Base-by-base conservation (phyloP, 2,888 invertebrate species). In the Dioctria linearis region DNA sequence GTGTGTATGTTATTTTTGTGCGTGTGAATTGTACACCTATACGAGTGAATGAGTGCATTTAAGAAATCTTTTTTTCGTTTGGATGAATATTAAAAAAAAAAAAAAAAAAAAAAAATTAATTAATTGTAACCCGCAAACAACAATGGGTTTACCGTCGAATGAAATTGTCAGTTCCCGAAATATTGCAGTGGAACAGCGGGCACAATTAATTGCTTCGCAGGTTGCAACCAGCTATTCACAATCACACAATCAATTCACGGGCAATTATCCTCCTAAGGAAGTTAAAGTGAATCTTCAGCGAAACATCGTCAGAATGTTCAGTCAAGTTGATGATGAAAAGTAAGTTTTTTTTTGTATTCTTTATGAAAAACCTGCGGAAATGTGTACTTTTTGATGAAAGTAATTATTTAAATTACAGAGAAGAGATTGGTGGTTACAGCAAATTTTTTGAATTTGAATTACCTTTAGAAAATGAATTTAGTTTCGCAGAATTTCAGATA, bases 251-350 rank as follows among this genome's bases (percentile, higher is more conserved):
- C 63, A 84, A 81, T 67, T 85, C 86, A 81, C 86, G 86, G 25
- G 59, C 4, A 79, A 51, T 63, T 73, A 65, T 43, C 65, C 80
- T 2, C 49, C 49, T 40, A 37, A 13, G 13, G 80, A 80, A 57
- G 40, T 65, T 3, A 71, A 73, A 40, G 85, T 85, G 43, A 85
- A 85, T 82, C 84, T 88, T 66, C 86, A 87, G 46, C 85, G 85
- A 46, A 87, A 87, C 82, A 88, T 88, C 81, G 86, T 88, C 73
- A 85, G 88, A 83, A 88, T 88, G 88, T 88, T 88, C 83, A 88
- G 88, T 84, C 88, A 88, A 59, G 59, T 51, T 39, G 73, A 73
- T 84, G 73, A 71, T 84, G 88, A 88, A 86, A 88, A 88, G 88
- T 88, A 85, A 88, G 88, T 78, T 42, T 73, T 69, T 71, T 76